phyloP scores from a whole-genome alignment of 2,113 vertebrate genomes.

The Carettochelys insculpta region DNA sequence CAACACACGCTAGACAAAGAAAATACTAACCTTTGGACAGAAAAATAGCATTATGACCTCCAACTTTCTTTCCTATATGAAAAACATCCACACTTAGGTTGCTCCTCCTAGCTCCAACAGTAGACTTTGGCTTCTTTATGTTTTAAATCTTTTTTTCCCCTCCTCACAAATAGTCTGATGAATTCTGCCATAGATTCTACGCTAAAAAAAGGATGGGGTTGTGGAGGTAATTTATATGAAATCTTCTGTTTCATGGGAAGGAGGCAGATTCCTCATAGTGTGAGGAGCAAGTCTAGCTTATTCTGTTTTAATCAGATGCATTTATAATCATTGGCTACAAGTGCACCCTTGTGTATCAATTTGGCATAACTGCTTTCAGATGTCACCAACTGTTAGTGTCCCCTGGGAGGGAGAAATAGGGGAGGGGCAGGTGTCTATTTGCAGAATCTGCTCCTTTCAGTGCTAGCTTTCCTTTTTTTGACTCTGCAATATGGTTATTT shows the following conservation, averaged over 20 bases:
- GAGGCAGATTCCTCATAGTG: not conserved
- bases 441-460: not conserved
- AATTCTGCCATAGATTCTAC: accelerated
- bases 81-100: accelerated
- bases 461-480: not conserved
- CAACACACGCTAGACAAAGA: not conserved
- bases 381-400: not conserved
- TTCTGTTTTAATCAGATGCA: accelerated
- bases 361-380: not conserved
- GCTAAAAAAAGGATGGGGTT: accelerated
- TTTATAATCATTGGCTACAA: accelerated
- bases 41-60: accelerated
- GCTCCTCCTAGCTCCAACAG: accelerated
- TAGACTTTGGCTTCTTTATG: accelerated
- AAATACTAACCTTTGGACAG: not conserved
- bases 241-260: accelerated
- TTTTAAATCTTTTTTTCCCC: too few species aligned
- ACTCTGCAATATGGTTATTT: accelerated
- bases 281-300: not conserved
- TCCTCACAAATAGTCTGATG: accelerated
- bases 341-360: not conserved
- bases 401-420: not conserved
- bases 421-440: not conserved
- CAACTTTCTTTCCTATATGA: accelerated
- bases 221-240: not conserved